Conservation (phyloP, 2,113 vertebrate species). For the Zapus hudsonius region DNA sequence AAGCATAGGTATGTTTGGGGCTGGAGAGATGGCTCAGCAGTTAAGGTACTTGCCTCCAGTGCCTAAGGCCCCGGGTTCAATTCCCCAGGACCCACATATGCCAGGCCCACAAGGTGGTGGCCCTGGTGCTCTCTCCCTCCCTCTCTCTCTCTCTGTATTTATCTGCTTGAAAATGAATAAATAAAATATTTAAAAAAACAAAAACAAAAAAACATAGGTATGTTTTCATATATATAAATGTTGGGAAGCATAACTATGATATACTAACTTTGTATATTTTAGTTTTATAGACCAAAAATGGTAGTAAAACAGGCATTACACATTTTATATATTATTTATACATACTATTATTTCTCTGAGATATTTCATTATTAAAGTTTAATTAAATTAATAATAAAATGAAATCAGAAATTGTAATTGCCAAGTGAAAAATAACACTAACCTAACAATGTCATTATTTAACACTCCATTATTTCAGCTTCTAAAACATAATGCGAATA, state of each 20-base stretch:
- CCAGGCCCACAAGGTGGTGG: no score
- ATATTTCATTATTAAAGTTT: conserved; percentile 42
- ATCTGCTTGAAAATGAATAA: no score
- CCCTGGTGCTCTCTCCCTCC: no score
- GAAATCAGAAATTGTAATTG: conserved; percentile 37
- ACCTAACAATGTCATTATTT: conserved; percentile 19
- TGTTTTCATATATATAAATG: conserved; percentile 22
- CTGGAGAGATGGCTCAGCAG: no score
- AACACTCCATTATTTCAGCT: conserved; percentile 29
- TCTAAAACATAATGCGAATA: conserved; percentile 49
- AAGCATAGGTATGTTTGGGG: background rate
- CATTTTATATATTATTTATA: conserved; percentile 52
- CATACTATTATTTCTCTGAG: conserved; percentile 4
- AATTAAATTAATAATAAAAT: conserved; percentile 62
- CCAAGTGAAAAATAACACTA: conserved; percentile 35
- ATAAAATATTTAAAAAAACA: no score
- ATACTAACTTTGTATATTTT: background rate
- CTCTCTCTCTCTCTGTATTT: no score
- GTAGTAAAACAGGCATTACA: background rate
- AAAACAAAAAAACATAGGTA: background rate
- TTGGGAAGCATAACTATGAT: background rate
- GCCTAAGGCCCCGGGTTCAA: no score
- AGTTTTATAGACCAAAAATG: background rate
- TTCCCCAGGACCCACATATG: no score
- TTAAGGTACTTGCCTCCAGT: no score